Conservation (phyloP, 1,140 invertebrate genomes). For the Amphibalanus amphitrite region DNA sequence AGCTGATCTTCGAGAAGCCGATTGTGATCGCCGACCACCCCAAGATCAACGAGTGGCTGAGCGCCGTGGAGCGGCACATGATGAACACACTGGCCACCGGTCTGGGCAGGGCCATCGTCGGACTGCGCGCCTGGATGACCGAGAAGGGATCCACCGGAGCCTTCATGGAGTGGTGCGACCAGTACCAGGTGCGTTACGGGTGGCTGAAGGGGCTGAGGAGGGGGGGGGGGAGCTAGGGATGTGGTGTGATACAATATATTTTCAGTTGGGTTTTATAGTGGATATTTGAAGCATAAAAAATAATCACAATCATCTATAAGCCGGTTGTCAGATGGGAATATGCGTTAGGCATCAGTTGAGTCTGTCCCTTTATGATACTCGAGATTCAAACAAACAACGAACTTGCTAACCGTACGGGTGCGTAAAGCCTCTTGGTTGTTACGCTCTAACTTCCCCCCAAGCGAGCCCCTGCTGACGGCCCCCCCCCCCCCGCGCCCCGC, state of each 20-base stretch:
- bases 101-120: constrained; percentile 69
- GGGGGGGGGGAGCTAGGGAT: too few relatives aligned
- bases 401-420: constrained; percentile 85
- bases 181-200: constrained; percentile 40
- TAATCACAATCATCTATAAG: too few relatives aligned
- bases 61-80: constrained; percentile 92
- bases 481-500: constrained; percentile 98
- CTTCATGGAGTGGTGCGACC: constrained; percentile 92
- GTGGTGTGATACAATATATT: too few relatives aligned
- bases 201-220: too few relatives aligned
- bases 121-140: constrained; percentile 79
- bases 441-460: constrained; percentile 77
- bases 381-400: constrained; percentile 73
- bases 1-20: constrained; percentile 54
- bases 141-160: constrained; percentile 55
- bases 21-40: constrained; percentile 86
- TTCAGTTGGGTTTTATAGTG: too few relatives aligned
- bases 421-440: constrained; percentile 94
- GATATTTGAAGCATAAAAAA: too few relatives aligned
- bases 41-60: constrained; percentile 98
- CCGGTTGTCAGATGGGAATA: too few relatives aligned
- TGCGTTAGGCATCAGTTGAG: constrained; percentile 35
- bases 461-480: constrained; percentile 95
- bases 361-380: constrained; percentile 46
- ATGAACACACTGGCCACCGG: constrained; percentile 79